Percentiles rank a stretch among this genome's conserved stretches.
Evolutionary conservation across 1,140 invertebrate species (phyloP).

Genomic region (Muscidifurax raptorellus): DNA sequence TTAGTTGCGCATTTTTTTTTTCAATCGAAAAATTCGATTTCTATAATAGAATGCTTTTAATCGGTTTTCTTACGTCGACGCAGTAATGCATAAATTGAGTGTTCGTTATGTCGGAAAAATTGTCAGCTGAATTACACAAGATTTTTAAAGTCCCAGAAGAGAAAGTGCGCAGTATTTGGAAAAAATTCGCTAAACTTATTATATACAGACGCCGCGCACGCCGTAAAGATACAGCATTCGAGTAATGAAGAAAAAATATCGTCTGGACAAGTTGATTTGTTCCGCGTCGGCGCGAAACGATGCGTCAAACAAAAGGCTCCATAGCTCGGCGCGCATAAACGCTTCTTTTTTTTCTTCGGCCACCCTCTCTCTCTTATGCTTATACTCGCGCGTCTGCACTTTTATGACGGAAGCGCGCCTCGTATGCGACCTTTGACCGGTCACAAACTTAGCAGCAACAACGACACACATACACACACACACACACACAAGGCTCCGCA

Average conservation of each 20-base stretch:
- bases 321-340: not conserved
- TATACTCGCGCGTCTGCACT: not conserved
- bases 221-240: not conserved
- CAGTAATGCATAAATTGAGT: too few species aligned
- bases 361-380: not conserved
- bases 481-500: not conserved
- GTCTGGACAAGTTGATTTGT: constrained; percentile 18
- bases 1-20: not conserved
- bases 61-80: too few species aligned
- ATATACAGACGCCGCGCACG: too few species aligned
- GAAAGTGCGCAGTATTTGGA: not conserved
- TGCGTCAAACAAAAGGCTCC: constrained; percentile 5
- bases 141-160: too few species aligned
- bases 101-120: not conserved
- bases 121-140: too few species aligned
- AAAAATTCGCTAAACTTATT: not conserved
- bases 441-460: constrained; percentile 2
- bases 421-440: constrained; percentile 20
- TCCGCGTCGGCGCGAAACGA: not conserved
- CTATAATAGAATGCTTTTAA: not conserved
- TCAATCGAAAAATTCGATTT: not conserved
- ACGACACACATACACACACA: too few species aligned
- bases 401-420: constrained; percentile 3
- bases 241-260: not conserved
- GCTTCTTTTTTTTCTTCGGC: not conserved